These are phyloP conservation scores for Pantherophis vulpinus DNA, from an alignment of 2,797 vertebrate species.

Conservation along the genomic window DNA sequence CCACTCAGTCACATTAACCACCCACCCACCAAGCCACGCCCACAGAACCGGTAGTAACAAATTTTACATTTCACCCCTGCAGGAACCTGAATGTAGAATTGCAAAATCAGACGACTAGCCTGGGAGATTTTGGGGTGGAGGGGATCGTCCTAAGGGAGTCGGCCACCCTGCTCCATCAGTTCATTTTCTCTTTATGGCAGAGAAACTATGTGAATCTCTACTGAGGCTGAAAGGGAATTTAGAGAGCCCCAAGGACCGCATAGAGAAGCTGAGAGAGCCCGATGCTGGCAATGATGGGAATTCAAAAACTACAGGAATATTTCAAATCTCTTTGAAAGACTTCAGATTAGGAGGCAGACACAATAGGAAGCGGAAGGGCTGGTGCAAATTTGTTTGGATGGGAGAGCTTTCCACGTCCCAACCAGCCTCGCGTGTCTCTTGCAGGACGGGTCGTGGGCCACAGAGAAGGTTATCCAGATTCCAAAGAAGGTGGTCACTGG, in stretches of 20 bases:
- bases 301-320: not conserved
- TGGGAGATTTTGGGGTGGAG: not conserved
- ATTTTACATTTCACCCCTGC: no score
- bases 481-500: constrained; percentile 84
- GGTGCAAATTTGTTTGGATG: not conserved
- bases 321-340: not conserved
- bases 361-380: not conserved
- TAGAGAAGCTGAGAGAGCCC: not conserved
- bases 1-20: no score
- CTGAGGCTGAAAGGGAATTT: not conserved
- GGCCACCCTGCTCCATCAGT: not conserved
- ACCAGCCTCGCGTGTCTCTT: not conserved
- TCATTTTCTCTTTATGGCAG: not conserved
- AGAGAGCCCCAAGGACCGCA: not conserved
- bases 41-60: no score
- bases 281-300: not conserved
- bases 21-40: no score
- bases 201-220: not conserved
- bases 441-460: constrained; percentile 80
- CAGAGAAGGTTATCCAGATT: constrained; percentile 83
- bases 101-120: not conserved
- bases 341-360: not conserved
- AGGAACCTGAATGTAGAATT: not conserved
- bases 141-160: not conserved
- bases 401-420: not conserved